phyloP scores from a whole-genome alignment of 2,113 vertebrate species.

The Calidris pygmaea region DNA sequence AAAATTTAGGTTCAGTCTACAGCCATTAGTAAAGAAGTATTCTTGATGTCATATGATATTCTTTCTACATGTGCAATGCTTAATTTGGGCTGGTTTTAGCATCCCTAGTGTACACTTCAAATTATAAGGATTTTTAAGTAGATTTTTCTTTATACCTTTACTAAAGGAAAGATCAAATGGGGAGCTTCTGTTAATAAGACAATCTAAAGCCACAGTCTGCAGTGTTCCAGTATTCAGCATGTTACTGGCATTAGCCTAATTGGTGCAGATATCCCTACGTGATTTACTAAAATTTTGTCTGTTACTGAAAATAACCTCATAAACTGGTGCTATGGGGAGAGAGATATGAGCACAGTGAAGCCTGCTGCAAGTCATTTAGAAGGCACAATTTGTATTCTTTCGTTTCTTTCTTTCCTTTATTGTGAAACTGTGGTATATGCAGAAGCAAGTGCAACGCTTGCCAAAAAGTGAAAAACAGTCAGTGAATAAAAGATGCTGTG shows the following conservation, averaged over 20 bases:
- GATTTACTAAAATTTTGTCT: background rate
- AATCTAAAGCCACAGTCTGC: background rate
- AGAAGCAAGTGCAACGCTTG: background rate
- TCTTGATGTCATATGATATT: background rate
- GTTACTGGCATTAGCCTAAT: background rate
- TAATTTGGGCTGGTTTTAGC: background rate
- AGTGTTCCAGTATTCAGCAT: background rate
- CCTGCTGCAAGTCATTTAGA: background rate
- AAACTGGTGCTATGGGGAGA: background rate
- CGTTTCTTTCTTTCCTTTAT: background rate
- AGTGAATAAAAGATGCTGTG: background rate
- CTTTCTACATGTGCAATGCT: background rate
- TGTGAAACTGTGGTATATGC: background rate
- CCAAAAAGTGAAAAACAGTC: background rate
- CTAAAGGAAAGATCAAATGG: background rate
- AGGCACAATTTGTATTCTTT: background rate
- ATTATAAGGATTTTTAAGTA: background rate
- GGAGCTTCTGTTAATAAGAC: background rate
- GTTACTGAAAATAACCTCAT: background rate
- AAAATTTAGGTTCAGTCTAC: background rate
- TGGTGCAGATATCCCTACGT: background rate
- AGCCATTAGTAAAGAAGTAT: background rate
- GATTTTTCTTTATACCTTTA: background rate
- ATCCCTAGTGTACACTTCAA: background rate
- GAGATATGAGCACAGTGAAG: background rate